A percentile compares a stretch with the other conserved stretches of the same genome.
These are phyloP conservation scores for Melanotus villosus DNA, from an alignment of 2,888 invertebrate genomes.

Conservation along the genomic window DNA sequence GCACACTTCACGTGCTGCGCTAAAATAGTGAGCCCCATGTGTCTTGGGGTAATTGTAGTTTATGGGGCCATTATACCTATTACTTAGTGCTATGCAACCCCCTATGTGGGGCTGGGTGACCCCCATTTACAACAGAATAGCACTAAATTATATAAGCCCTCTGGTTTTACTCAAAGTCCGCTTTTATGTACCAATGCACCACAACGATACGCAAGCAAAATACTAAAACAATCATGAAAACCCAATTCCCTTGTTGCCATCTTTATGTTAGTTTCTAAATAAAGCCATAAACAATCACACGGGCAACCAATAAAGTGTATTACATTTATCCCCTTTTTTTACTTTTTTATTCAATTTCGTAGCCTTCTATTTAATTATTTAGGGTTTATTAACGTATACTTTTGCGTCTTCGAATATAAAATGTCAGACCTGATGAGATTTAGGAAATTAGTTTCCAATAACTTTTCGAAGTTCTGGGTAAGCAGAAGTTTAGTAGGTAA, in stretches of 20 bases:
- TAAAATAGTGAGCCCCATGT: slow-evolving; percentile 50
- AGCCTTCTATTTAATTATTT: too few relatives aligned
- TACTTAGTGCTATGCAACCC: slow-evolving; percentile 56
- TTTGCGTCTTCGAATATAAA: too few relatives aligned
- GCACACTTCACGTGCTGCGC: slow-evolving; percentile 28
- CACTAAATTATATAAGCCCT: slow-evolving; percentile 51
- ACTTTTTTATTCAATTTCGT: too few relatives aligned
- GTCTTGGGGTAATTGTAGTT: slow-evolving; percentile 59
- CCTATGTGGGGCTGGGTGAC: slow-evolving; percentile 43
- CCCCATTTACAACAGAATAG: slow-evolving; percentile 46
- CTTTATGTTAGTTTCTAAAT: neutral
- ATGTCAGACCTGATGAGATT: too few relatives aligned
- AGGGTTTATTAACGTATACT: too few relatives aligned
- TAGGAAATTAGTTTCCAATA: too few relatives aligned
- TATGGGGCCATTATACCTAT: slow-evolving; percentile 61
- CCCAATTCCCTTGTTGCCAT: neutral
- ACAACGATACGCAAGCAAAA: slow-evolving; percentile 1
- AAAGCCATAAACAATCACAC: neutral
- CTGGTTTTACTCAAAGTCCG: slow-evolving; percentile 31
- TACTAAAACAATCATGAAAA: slow-evolving; percentile 5
- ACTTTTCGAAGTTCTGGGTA: too few relatives aligned
- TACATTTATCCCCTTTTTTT: too few relatives aligned
- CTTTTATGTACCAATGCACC: slow-evolving; percentile 29
- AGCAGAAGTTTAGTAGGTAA: too few relatives aligned
- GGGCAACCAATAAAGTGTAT: too few relatives aligned